Evolutionary conservation across 2,888 invertebrate species (phyloP).

Genomic region (Acronicta aceris): DNA sequence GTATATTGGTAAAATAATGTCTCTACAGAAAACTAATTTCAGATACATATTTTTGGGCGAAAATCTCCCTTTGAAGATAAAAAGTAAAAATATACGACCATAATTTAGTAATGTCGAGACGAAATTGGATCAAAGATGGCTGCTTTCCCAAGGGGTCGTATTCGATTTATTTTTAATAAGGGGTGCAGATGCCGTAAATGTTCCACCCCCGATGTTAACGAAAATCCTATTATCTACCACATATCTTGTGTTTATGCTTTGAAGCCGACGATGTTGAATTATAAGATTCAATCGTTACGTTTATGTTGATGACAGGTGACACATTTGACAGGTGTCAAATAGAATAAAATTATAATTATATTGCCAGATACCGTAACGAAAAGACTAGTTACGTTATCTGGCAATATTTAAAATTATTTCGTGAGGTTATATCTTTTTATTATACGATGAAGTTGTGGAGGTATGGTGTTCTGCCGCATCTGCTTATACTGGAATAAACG

Average conservation of each 20-base stretch:
- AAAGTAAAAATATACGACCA: constrained; percentile 1
- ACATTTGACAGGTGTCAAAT: neutral
- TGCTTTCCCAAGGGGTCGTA: constrained; percentile 46
- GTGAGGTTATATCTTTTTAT: no score
- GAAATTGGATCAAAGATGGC: constrained; percentile 53
- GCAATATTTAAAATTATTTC: no score
- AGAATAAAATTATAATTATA: no score
- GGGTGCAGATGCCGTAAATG: constrained; percentile 59
- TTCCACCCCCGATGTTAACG: constrained; percentile 30
- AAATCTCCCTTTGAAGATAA: constrained; percentile 9
- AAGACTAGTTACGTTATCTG: no score
- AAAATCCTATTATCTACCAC: constrained; percentile 42
- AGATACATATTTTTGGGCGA: no score
- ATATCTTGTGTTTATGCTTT: constrained; percentile 3
- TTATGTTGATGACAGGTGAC: neutral
- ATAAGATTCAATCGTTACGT: neutral
- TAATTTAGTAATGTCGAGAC: constrained; percentile 39
- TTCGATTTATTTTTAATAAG: constrained; percentile 66
- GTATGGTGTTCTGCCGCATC: no score
- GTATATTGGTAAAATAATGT: no score
- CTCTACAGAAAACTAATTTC: no score
- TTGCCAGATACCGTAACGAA: no score
- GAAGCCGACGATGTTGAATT: neutral
- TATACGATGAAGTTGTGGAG: no score
- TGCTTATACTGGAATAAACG: no score